Conservation (phyloP, 2,797 vertebrate genomes). For the Champsocephalus gunnari region DNA sequence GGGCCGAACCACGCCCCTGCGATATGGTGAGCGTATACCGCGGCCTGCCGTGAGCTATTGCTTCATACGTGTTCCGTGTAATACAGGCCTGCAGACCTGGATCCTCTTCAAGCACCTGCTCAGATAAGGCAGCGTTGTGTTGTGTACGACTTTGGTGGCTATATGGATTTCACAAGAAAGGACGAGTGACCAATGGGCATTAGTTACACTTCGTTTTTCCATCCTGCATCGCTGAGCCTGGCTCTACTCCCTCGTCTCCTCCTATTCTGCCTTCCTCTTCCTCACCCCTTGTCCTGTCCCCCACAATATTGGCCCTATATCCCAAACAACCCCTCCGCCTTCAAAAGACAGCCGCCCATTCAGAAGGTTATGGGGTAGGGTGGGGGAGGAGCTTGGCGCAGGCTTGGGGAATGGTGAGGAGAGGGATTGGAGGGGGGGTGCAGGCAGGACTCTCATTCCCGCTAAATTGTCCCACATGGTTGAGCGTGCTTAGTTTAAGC, state of each 20-base stretch:
- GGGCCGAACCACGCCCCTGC: too few species aligned
- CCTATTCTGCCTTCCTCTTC: conserved; percentile 16
- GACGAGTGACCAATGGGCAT: conserved; percentile 27
- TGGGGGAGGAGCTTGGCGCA: conserved; percentile 34
- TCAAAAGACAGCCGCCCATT: conserved; percentile 79
- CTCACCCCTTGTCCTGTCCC: background rate
- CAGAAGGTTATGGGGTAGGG: conserved; percentile 55
- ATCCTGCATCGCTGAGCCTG: conserved; percentile 9
- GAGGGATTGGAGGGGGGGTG: background rate
- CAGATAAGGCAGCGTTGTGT: conserved; percentile 24
- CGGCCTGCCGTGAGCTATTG: too few species aligned
- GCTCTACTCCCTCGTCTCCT: conserved; percentile 11
- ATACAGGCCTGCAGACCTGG: conserved; percentile 18
- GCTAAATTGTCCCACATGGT: conserved; percentile 83
- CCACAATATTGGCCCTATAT: conserved; percentile 47
- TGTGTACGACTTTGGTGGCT: conserved; percentile 33
- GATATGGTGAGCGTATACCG: too few species aligned
- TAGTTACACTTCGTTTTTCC: conserved; percentile 46
- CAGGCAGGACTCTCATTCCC: conserved; percentile 71
- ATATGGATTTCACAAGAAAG: conserved; percentile 41
- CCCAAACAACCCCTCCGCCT: conserved; percentile 67
- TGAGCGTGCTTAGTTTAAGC: conserved; percentile 86
- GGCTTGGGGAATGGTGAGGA: conserved; percentile 23
- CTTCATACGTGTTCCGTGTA: conserved; percentile 21
- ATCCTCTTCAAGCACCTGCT: conserved; percentile 12